Evolutionary conservation across 2,797 vertebrate genomes (phyloP).

Genomic region (Cossypha polioptera): DNA sequence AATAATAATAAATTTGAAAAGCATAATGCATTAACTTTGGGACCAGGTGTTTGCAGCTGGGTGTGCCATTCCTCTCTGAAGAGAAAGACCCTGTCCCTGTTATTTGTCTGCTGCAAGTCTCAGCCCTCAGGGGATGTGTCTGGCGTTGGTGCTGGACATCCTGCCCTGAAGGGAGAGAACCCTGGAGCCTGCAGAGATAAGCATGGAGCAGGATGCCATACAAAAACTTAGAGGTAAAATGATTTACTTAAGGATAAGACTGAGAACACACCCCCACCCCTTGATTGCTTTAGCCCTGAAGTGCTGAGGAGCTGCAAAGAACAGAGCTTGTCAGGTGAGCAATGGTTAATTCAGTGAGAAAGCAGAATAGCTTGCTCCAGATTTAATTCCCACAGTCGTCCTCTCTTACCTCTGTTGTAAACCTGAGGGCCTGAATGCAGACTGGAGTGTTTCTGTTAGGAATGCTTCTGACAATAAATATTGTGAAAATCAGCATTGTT

Average conservation of each 20-base stretch:
- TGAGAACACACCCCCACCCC: background rate
- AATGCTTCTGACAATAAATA: slow-evolving; percentile 28
- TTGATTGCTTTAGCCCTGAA: background rate
- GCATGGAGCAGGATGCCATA: background rate
- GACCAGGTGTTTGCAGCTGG: background rate
- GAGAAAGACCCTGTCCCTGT: background rate
- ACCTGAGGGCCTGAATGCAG: background rate
- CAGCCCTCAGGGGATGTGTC: accelerated
- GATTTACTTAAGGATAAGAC: background rate
- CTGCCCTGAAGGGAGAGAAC: background rate
- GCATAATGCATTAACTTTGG: background rate
- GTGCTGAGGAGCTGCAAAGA: background rate
- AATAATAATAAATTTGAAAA: background rate
- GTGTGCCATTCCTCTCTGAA: background rate
- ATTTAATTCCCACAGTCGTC: background rate
- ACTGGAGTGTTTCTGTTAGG: background rate
- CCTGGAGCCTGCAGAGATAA: background rate
- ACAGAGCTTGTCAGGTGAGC: background rate
- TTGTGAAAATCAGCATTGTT: slow-evolving; percentile 36
- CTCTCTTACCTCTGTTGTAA: background rate
- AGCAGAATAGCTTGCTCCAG: background rate
- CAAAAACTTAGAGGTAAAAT: background rate
- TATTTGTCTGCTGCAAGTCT: background rate
- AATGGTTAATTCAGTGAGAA: background rate
- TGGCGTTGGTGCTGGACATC: background rate